Evolutionary conservation across 2,113 vertebrate species (phyloP).

Genomic region (Labeo catla): DNA sequence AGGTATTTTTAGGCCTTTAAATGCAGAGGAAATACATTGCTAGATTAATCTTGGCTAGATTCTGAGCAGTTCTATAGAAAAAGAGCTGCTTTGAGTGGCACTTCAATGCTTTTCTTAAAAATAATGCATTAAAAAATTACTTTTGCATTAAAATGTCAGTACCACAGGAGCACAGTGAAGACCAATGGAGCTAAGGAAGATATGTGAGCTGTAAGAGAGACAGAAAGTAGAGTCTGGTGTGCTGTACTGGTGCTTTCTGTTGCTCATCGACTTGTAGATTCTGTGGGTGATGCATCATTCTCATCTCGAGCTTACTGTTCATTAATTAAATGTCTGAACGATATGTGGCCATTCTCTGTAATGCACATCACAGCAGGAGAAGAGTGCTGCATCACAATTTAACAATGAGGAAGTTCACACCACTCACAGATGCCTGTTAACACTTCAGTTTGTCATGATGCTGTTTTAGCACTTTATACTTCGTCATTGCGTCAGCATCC

Average conservation of each 20-base stretch:
- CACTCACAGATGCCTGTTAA: conserved; percentile 13
- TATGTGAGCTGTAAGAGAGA: conserved; percentile 24
- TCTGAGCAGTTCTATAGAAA: not conserved
- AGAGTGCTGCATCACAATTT: conserved; percentile 43
- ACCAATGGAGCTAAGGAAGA: not conserved
- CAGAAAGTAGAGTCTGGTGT: conserved; percentile 37
- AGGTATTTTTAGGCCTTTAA: conserved; percentile 24
- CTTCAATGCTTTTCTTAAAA: not conserved
- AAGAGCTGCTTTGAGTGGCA: not conserved
- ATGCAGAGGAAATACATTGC: conserved; percentile 3
- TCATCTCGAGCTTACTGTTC: conserved; percentile 40
- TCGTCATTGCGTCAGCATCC: not conserved
- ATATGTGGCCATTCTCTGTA: not conserved
- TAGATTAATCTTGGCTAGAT: not conserved
- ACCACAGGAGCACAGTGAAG: not conserved
- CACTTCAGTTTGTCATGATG: not conserved
- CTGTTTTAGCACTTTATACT: conserved; percentile 5
- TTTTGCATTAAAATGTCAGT: not conserved
- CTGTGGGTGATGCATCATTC: conserved; percentile 56
- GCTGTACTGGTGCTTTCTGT: conserved; percentile 54
- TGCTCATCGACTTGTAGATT: conserved; percentile 60
- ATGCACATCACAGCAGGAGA: not conserved
- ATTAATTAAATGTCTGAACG: conserved; percentile 62
- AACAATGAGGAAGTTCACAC: not conserved
- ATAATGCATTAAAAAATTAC: not conserved